Base-by-base conservation (phyloP, 2,888 invertebrate species). In the Drosophila peninsularis region DNA sequence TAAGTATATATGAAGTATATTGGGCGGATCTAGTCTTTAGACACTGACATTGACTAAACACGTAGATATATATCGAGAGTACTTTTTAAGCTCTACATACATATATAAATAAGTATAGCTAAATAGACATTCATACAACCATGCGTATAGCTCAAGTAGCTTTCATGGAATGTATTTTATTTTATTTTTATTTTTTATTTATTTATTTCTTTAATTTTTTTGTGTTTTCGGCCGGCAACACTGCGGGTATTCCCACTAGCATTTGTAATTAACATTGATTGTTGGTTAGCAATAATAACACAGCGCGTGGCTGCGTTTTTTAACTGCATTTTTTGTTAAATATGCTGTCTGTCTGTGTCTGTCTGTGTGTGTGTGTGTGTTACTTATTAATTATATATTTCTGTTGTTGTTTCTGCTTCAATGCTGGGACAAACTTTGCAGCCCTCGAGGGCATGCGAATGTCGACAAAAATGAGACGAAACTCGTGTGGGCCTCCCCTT, bases 211-310 rank as follows among this genome's bases (percentile, higher is more conserved):
- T 6, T 30, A 7, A 6, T 34, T 19, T 34, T n/a, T n/a, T n/a
- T n/a, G 7, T 14, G 9, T 21, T 34, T 34, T 50, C 14, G 17
- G 21, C 4, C 2, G 39, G 32, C 14, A 32, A 41, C 13, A 32
- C 37, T 34, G 7, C 14, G n/a, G 39, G 62, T 49, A 49, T 62
- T 34, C 11, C 62, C 47, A 21, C 5, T 45, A 37, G 62, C 19
- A 49, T 62, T 49, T 47, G 27, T 10, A 47, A 62, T 41, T 62
- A 13, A 36, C 27, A 30, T 49, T 49, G 62, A 62, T 62, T 62
- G 62, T 19, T 62, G 62, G 47, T 3, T 62, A 27, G 62, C 62
- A 62, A 62, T 47, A 34, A 13, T 34, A 41, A 62, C 41, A 13
- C 47, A 49, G 62, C 62, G 6, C 19, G 27, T 49, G 47, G 62